Percentiles rank a stretch among this genome's conserved stretches.
These are phyloP conservation scores for Chromoteleia sp. DNA, from an alignment of 2,888 invertebrate species.

Conservation along the genomic window DNA sequence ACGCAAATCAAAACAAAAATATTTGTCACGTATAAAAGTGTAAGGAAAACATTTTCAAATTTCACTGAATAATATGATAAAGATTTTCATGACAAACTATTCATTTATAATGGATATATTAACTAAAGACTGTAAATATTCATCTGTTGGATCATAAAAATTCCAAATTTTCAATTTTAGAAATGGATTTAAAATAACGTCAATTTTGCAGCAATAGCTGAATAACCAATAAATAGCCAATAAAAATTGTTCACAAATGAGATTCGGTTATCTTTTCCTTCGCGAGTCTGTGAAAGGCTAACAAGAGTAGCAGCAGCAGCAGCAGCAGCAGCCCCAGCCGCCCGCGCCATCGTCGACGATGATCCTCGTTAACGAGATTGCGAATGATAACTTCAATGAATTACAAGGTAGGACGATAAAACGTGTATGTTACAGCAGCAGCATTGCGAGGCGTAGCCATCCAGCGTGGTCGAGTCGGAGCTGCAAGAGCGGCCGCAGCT, in stretches of 20 bases:
- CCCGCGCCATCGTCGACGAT: constrained; percentile 66
- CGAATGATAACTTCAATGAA: constrained; percentile 58
- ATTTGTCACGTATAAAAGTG: too few species aligned
- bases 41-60: too few species aligned
- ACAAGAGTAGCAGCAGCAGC: constrained; percentile 11
- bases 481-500: constrained; percentile 87
- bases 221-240: background rate
- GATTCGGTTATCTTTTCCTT: constrained; percentile 15
- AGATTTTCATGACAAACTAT: too few species aligned
- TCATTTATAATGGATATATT: too few species aligned
- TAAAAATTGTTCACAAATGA: background rate
- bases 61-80: too few species aligned
- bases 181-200: background rate
- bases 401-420: constrained; percentile 78
- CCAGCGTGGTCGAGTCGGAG: constrained; percentile 89
- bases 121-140: too few species aligned
- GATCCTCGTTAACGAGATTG: constrained; percentile 48
- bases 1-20: too few species aligned
- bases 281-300: background rate
- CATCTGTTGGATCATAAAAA: too few species aligned
- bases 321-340: constrained; percentile 47
- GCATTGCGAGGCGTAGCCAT: constrained; percentile 94
- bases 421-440: constrained; percentile 88
- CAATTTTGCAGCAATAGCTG: too few species aligned
- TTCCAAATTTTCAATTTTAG: too few species aligned